Base-by-base conservation (phyloP, 2,113 vertebrate species). In the Gracilinanus agilis region DNA sequence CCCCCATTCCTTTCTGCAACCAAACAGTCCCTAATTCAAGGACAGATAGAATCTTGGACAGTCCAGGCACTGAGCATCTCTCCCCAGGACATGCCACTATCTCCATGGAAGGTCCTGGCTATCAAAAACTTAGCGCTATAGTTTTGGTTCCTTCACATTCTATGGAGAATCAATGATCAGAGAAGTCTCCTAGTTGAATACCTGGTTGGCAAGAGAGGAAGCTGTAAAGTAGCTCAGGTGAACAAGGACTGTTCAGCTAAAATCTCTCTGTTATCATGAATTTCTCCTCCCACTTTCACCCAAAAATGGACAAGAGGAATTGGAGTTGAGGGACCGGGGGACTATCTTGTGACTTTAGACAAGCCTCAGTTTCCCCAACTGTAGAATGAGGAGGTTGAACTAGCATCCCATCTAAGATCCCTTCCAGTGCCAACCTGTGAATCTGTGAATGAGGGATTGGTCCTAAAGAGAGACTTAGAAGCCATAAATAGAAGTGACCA, bases 241-340 rank as follows among this genome's bases (percentile, higher is more conserved):
- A 88, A 83, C 8, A n/a, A 0, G 11, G 5, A 2, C 55, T 13
- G 27, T 55, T 90, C 88, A 90, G 25, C 88, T 83, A 13, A 53
- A 88, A 24, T 90, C 89, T 96, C 89, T 54, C 40, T 40, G 25
- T 3, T 19, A 3, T 8, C 89, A 75, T 23, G 44, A 89, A 90
- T 58, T 16, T 44, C 92, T 90, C 16, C 27, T 91, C 27, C 56
- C 24, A 23, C 90, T 94, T 83, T 93, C 92, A 53, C 89, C 55
- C 90, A 44, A 54, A 90, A 55, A 54, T 3, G 75, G 25, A 89
- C 53, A 90, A 55, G 25, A 92, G 53, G 90, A 34, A 40, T 67
- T n/a, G 67, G 67, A 5, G 1, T 40, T 40, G 54, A 19, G 9
- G 8, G 40, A 24, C 89, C 94, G n/a, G 21, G 34, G 58, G 29